Evolutionary conservation across 2,888 invertebrate genomes (phyloP).

Genomic region (Acanthosoma haemorrhoidale): DNA sequence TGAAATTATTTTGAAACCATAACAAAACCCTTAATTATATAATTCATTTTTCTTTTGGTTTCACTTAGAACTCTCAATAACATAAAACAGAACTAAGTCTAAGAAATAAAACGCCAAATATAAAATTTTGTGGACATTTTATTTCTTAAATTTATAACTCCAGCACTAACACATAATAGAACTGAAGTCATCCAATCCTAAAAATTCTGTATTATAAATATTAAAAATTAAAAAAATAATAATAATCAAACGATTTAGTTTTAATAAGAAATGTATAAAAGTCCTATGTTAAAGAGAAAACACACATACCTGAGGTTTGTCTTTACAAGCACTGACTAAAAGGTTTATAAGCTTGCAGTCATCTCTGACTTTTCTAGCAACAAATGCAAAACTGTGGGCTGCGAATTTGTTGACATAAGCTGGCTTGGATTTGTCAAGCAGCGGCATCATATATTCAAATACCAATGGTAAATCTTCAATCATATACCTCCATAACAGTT

Average conservation of each 20-base stretch:
- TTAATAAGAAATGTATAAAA: not conserved
- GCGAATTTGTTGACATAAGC: slow-evolving; percentile 87
- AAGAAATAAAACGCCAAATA: no score
- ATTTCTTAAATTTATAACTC: no score
- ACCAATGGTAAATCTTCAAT: slow-evolving; percentile 70
- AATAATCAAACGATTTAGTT: not conserved
- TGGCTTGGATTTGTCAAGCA: slow-evolving; percentile 71
- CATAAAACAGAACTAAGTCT: no score
- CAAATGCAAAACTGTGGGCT: slow-evolving; percentile 92
- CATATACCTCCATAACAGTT: slow-evolving; percentile 77
- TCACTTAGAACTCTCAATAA: no score
- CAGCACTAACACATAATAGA: no score
- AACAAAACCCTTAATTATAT: no score
- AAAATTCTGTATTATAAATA: no score
- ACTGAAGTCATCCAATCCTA: no score
- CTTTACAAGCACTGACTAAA: slow-evolving; percentile 61
- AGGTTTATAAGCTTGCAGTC: slow-evolving; percentile 66
- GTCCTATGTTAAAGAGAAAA: not conserved
- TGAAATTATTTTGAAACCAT: no score
- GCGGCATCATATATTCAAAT: slow-evolving; percentile 64
- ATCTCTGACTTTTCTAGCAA: slow-evolving; percentile 81
- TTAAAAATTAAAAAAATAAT: no score
- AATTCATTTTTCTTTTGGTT: no score
- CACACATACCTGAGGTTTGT: slow-evolving; percentile 61
- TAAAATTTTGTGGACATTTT: no score